These are phyloP conservation scores for Drosophila persimilis DNA, from an alignment of 1,140 invertebrate genomes.

Conservation along the genomic window DNA sequence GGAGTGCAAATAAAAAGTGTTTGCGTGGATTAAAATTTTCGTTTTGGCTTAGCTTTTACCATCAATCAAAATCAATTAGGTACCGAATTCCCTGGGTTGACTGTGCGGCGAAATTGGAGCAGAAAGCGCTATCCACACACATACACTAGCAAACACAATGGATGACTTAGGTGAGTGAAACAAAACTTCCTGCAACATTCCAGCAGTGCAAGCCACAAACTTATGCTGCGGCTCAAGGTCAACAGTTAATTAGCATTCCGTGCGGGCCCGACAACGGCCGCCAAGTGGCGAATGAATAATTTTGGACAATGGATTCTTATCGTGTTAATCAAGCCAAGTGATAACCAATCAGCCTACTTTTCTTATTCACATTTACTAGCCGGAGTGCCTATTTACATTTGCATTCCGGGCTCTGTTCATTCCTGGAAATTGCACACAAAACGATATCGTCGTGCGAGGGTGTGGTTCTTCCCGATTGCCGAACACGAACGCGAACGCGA, in stretches of 20 bases:
- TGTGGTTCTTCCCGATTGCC: conserved; percentile 16
- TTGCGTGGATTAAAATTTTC: conserved; percentile 66
- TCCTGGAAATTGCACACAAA: conserved; percentile 52
- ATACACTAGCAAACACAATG: conserved; percentile 36
- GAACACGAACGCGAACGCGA: neutral
- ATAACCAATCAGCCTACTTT: too few relatives aligned
- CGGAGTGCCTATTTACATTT: neutral
- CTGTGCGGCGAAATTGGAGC: conserved; percentile 27
- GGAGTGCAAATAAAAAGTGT: conserved; percentile 55
- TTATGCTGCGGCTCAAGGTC: conserved; percentile 57
- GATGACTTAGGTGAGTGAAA: conserved; percentile 70
- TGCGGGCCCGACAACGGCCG: conserved; percentile 12
- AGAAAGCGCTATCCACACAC: conserved; percentile 1
- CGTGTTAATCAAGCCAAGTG: neutral
- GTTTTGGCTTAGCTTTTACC: neutral
- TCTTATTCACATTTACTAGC: too few relatives aligned
- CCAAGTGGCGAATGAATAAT: conserved; percentile 48
- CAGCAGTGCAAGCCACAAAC: conserved; percentile 8
- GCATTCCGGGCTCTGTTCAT: conserved; percentile 56
- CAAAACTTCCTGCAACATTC: conserved; percentile 40
- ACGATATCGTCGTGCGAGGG: conserved; percentile 23
- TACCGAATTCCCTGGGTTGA: conserved; percentile 37
- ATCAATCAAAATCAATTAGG: conserved; percentile 57
- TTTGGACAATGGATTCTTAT: conserved; percentile 32
- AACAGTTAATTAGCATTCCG: conserved; percentile 57